Evolutionary conservation across 1,140 invertebrate species (phyloP), one percentile per base, ranked within the genome.

Genomic region (Triops cancriformis): DNA sequence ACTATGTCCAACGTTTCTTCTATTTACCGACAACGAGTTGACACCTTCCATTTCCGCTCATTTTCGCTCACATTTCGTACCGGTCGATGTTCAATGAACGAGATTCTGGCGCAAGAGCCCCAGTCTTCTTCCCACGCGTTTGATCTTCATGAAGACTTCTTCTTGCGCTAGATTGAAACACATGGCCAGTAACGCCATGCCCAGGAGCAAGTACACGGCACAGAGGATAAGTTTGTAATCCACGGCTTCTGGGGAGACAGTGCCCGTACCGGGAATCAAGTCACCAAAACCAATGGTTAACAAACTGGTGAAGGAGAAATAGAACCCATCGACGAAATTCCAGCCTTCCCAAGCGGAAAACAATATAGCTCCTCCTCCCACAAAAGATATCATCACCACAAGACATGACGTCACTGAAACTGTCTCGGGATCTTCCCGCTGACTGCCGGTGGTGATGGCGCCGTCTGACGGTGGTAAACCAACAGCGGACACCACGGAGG

Each of bases 131-230:
- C 81, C 85, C 14, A 86, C 78, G 27, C 80, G 79, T 78, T 81
- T 82, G 78, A 83, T 84, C 64, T 85, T 84, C 37, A 82, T 80
- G 23, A 86, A 83, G 14, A 90, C 87, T 79, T 98, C 95, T 83
- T 98, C 95, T 85, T 99, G 96, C 76, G 98, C 91, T 42, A 99
- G 91, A 84, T 97, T 97, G 86, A 98, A 98, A 81, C 95, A 98
- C 95, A 98, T 98, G 37, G 96, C 95, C n/a, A 97, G 95, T 43
- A 99, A 85, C 0, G 96, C 94, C 88, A 99, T 92, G 1, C 97
- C 97, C 37, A 94, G 92, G 85, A 98, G 92, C 78, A 99, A 93
- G 85, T 98, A 99, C 80, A 97, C 89, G 72, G 96, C 23, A 87
- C 87, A 74, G 37, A 74, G 73, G 23, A 78, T 45, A 26, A 73